Base-by-base conservation (phyloP, 2,113 vertebrate species). In the Gulo gulo region DNA sequence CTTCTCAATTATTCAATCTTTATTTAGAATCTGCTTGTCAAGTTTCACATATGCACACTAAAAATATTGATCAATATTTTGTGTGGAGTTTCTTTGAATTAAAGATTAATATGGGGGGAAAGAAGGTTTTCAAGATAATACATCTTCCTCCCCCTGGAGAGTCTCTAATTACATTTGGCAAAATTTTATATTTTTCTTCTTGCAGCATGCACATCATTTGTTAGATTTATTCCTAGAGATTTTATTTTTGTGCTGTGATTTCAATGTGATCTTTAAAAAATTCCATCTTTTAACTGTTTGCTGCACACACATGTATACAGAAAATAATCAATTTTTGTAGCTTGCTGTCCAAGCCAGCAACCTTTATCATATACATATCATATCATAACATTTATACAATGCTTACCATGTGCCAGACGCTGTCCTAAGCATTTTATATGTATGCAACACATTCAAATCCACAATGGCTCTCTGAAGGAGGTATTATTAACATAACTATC, bases 51-150 rank as follows among this genome's bases (percentile, higher is more conserved):
- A 45, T 0, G 11, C 2, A 39, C 9, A 20, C 34, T 85, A 52
- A 80, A 95, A 39, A 78, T 57, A 59, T 14, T 14, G 14, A 15
- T 67, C 73, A 78, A 10, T 15, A 55, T 82, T 94, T 90, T 87
- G 55, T 29, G 92, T 80, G 63, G 52, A 69, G 81, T 91, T 88
- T 95, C 73, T 95, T 85, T 92, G 39, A 88, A 79, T 65, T 74
- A 88, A 65, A 84, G 80, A 88, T 84, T 67, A 85, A 63, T 26
- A 67, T 91, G 61, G 39, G 29, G 26, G 36, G 16, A 42, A 14
- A 50, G 45, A 82, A 91, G 4, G 11, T n/a, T 24, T 80, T 88
- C 18, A 59, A 45, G 79, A 73, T 71, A 91, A 79, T 76, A 6
- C 36, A 67, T 78, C 36, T 65, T 89, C 31, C 29, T 92, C 29